These are phyloP conservation scores for Spongilla lacustris DNA, from an alignment of 37 sponge, comb jelly and placozoan genomes.

Conservation along the genomic window DNA sequence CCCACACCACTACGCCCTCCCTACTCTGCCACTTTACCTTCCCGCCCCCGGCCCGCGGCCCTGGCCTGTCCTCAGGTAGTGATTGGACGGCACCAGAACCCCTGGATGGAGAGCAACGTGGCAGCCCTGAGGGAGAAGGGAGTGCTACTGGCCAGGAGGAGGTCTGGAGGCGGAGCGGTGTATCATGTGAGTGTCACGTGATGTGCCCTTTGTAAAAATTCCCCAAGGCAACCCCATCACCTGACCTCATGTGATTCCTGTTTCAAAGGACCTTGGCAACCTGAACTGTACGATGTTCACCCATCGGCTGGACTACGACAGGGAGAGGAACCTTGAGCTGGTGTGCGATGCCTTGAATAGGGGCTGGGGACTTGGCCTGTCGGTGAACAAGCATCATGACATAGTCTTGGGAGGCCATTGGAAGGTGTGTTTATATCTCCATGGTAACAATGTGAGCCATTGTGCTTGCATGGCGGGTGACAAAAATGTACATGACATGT, in stretches of 20 bases:
- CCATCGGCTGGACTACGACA: constrained; percentile 47
- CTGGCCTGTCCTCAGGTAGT: constrained; percentile 64
- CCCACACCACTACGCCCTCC: background rate
- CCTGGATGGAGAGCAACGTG: constrained; percentile 80
- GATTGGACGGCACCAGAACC: constrained; percentile 85
- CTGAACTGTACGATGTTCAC: constrained; percentile 78
- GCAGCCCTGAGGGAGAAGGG: constrained; percentile 35
- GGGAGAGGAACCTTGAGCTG: constrained; percentile 64
- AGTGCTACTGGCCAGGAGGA: constrained; percentile 66
- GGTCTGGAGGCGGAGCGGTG: constrained; percentile 89
- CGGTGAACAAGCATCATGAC: constrained; percentile 65
- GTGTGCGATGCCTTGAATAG: constrained; percentile 50
- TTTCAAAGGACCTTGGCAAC: constrained; percentile 79
- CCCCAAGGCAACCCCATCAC: background rate
- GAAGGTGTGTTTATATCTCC: constrained; percentile 50
- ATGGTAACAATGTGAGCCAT: too few species aligned
- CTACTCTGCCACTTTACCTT: too few species aligned
- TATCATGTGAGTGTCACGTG: constrained; percentile 75
- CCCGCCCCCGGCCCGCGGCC: too few species aligned
- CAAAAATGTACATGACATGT: too few species aligned
- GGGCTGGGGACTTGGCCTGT: constrained; percentile 55
- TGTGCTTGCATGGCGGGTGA: too few species aligned
- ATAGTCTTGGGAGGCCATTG: constrained; percentile 46
- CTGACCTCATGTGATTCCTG: background rate
- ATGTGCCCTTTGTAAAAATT: background rate